A percentile compares a stretch with the other conserved stretches of the same genome.
phyloP scores from a whole-genome alignment of 2,113 vertebrate species.

The Anoura caudifer region DNA sequence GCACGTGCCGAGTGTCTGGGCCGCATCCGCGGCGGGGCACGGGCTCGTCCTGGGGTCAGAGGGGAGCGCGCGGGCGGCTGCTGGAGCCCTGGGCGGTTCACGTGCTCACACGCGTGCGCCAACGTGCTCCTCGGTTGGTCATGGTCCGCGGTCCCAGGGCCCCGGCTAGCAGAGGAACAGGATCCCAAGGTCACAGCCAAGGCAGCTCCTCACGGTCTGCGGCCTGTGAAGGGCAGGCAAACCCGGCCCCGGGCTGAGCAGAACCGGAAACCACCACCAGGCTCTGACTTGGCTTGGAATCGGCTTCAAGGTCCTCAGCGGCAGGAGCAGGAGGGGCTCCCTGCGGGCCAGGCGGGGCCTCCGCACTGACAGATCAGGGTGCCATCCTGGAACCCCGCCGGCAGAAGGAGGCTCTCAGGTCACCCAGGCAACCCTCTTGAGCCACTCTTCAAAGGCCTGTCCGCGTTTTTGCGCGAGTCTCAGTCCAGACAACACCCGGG shows the following conservation, averaged over 20 bases:
- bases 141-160: fast-evolving
- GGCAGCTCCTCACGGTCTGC: fast-evolving
- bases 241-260: fast-evolving
- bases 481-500: not conserved
- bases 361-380: fast-evolving
- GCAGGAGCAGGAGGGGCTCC: fast-evolving
- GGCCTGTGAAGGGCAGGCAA: fast-evolving
- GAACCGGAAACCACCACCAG: fast-evolving
- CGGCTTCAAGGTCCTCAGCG: fast-evolving
- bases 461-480: not conserved
- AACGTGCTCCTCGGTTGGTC: fast-evolving
- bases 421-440: too few relatives aligned
- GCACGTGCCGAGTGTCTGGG: not conserved
- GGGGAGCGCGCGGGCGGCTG: fast-evolving
- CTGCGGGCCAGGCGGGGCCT: not conserved
- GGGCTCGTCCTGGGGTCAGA: not conserved
- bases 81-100: not conserved
- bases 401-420: not conserved
- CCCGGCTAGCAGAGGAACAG: fast-evolving
- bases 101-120: fast-evolving
- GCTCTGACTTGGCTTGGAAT: not conserved
- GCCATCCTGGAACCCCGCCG: not conserved
- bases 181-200: fast-evolving
- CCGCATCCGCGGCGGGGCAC: fast-evolving
- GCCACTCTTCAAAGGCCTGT: not conserved